These are phyloP conservation scores for Scaptomyza reducta DNA, from an alignment of 2,888 invertebrate genomes.

Conservation along the genomic window DNA sequence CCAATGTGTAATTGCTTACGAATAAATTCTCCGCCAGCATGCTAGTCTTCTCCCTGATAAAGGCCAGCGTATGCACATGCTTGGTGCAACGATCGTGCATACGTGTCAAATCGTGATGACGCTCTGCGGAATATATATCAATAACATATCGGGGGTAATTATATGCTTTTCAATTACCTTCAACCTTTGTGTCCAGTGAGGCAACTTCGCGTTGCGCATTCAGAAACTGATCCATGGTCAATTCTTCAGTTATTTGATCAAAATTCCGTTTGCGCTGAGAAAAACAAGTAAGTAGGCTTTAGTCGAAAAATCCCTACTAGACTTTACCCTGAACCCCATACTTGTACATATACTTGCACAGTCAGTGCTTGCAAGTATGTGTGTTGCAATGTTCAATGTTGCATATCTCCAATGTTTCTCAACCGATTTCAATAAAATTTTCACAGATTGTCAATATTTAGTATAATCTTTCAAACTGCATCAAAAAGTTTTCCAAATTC, in stretches of 20 bases:
- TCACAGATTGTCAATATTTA: too few relatives aligned
- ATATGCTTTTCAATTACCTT: conserved; percentile 23
- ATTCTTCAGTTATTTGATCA: conserved; percentile 35
- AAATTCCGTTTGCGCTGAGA: conserved; percentile 39
- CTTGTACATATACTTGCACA: too few relatives aligned
- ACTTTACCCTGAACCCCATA: too few relatives aligned
- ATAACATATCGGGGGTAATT: too few relatives aligned
- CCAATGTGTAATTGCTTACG: not conserved
- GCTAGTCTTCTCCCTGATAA: conserved; percentile 46
- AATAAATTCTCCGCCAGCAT: conserved; percentile 14
- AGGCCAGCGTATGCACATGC: conserved; percentile 46
- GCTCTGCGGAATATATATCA: conserved; percentile 11
- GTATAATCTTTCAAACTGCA: too few relatives aligned
- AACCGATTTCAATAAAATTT: too few relatives aligned
- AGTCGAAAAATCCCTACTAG: too few relatives aligned
- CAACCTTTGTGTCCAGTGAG: conserved; percentile 25
- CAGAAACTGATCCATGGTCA: conserved; percentile 49
- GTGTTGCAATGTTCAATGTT: too few relatives aligned
- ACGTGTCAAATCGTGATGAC: conserved; percentile 20
- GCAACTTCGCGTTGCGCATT: conserved; percentile 32
- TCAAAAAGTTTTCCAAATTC: too few relatives aligned
- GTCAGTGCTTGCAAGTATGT: too few relatives aligned
- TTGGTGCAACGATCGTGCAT: conserved; percentile 44
- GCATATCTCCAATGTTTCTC: too few relatives aligned
- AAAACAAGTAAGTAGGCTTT: too few relatives aligned